phyloP scores from a whole-genome alignment of 1,140 invertebrate species.

The Drosophila pachea region DNA sequence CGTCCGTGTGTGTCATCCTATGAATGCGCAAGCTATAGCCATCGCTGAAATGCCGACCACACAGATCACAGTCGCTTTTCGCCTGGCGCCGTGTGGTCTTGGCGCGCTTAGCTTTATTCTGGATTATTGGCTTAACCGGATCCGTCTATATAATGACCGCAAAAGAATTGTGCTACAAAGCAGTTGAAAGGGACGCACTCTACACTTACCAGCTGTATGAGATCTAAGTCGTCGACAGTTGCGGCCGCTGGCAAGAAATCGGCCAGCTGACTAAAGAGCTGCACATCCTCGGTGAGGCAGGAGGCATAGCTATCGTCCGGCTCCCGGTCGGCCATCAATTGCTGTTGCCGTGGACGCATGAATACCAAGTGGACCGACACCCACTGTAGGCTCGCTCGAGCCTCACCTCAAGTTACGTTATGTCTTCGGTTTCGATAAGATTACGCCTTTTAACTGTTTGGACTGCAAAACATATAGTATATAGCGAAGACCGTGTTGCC shows the following conservation, averaged over 20 bases:
- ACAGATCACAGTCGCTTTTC: conserved; percentile 46
- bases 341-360: conserved; percentile 16
- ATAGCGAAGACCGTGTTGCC: background rate
- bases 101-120: conserved; percentile 1
- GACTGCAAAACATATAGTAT: conserved; percentile 14
- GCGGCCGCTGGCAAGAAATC: background rate
- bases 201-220: conserved; percentile 25
- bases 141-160: too few species aligned
- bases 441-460: conserved; percentile 20
- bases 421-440: conserved; percentile 21
- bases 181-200: background rate
- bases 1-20: conserved; percentile 69
- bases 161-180: too few species aligned
- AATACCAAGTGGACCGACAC: background rate
- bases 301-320: conserved; percentile 27
- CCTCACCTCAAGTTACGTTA: conserved; percentile 1
- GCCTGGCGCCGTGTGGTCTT: background rate
- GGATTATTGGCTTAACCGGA: too few species aligned
- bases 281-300: conserved; percentile 46
- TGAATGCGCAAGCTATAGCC: conserved; percentile 68
- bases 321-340: conserved; percentile 5
- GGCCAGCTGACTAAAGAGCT: conserved; percentile 48
- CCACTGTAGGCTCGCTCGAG: background rate
- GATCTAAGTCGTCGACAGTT: conserved; percentile 14
- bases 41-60: conserved; percentile 52